Base-by-base conservation (phyloP, 2,888 invertebrate species). In the Atrina japonica region DNA sequence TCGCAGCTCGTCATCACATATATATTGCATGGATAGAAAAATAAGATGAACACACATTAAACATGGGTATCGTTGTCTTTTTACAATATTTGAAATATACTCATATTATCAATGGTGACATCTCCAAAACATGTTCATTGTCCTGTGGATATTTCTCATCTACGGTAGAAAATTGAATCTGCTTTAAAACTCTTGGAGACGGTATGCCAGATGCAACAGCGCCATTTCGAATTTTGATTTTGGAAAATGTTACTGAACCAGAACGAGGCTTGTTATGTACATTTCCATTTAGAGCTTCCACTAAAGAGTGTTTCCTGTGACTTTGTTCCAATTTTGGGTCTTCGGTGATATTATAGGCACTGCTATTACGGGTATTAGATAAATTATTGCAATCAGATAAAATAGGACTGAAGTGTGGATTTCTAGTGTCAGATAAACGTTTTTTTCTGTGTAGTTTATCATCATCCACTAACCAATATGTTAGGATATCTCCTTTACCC, bases 401-500 rank as follows among this genome's bases (percentile, higher is more conserved):
- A 27, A 58, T 49, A n/a, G 58, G 66, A 58, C 58, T 66, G 2
- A n/a, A 35, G 1, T 21, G 21, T 16, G 49, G 53, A 30, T 23
- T 40, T 21, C 25, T 23, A 50, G 35, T 40, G 3, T 63, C 27
- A 1, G 71, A 63, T 27, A 82, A 56, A 11, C 85, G 70, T 27
- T 74, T 76, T 2, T 81, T 66, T 9, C 89, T 75, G 59, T 76
- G 76, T 21, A 76, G 76, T 29, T 76, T 73, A 70, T 90, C 88
- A 68, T 90, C 89, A 1, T 85, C 84, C 0, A 77, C 74, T 56
- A 90, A 77, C 87, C 90, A 90, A 77, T 88, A 91, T 3, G 91
- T 91, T 70, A 86, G 77, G 30, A 89, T 86, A 23, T 87, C 83
- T 2, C 90, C 90, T 76, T 90, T 90, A 29, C 90, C 91, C 90